These are phyloP conservation scores for Astatoreochromis straeleni DNA, from an alignment of 2,113 vertebrate species.

Conservation along the genomic window DNA sequence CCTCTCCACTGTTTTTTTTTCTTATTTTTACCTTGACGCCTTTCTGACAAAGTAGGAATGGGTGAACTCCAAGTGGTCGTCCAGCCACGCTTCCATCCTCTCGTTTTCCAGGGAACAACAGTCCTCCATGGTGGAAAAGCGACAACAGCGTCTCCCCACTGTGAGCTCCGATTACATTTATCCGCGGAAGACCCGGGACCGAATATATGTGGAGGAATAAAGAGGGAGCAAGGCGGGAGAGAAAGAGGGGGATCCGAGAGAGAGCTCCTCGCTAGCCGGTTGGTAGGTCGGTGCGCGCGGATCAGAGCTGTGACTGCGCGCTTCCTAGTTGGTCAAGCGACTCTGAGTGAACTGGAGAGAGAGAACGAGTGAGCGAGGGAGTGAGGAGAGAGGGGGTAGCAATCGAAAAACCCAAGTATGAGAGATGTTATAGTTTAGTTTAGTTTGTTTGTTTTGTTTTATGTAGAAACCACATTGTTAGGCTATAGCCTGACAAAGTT, in stretches of 20 bases:
- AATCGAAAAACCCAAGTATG: not conserved
- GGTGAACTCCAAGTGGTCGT: conserved; percentile 87
- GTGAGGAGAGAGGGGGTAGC: not conserved
- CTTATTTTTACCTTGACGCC: conserved; percentile 81
- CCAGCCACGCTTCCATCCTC: conserved; percentile 91
- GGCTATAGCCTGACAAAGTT: not conserved
- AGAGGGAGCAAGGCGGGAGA: not conserved
- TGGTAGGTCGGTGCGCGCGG: not conserved
- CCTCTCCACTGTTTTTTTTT: not conserved
- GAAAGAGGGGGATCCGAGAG: not conserved
- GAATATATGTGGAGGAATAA: not conserved
- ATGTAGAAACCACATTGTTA: not conserved
- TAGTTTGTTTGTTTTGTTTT: not conserved
- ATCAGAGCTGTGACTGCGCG: conserved; percentile 13
- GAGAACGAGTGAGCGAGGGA: not conserved
- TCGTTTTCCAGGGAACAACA: conserved; percentile 63
- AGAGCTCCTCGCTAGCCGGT: not conserved
- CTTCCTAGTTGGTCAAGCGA: conserved; percentile 37
- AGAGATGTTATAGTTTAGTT: not conserved
- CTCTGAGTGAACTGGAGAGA: not conserved
- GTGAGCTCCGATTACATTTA: not conserved
- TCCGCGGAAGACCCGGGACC: not conserved
- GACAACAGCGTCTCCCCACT: not conserved
- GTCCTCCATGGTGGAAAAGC: conserved; percentile 70
- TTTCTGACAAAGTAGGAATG: conserved; percentile 90